phyloP scores from a whole-genome alignment of 64 coral and sea anemone genomes.

The Platygyra sinensis region DNA sequence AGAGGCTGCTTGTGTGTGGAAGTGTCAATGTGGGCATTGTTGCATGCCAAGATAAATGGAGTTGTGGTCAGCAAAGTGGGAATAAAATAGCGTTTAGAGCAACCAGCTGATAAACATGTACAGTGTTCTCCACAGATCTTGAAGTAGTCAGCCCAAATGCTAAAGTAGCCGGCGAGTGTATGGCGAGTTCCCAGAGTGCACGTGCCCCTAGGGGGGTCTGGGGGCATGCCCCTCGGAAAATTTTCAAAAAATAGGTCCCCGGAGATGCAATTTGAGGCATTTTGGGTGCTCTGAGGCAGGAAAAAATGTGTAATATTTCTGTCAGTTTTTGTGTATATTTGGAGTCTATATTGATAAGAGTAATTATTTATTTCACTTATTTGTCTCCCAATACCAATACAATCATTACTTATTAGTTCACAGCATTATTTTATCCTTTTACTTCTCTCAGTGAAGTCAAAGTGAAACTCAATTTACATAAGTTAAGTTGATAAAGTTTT shows the following conservation, averaged over 20 bases:
- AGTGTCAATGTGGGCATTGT: no score
- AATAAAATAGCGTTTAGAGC: no score
- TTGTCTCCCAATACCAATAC: slow-evolving; percentile 44
- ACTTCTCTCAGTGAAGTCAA: slow-evolving; percentile 41
- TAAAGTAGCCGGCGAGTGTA: background rate
- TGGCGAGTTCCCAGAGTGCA: background rate
- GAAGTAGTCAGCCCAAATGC: no score
- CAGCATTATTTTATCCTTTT: slow-evolving; percentile 40
- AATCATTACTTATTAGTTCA: slow-evolving; percentile 38
- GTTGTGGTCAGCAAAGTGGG: no score
- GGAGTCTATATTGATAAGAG: slow-evolving; percentile 35
- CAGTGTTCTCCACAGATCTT: slow-evolving; percentile 19
- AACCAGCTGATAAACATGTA: no score
- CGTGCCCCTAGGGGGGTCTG: background rate
- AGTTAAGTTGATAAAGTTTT: slow-evolving; percentile 42
- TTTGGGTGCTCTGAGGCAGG: slow-evolving; percentile 20
- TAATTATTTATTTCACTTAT: slow-evolving; percentile 46
- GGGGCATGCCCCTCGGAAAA: background rate
- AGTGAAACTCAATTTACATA: slow-evolving; percentile 41
- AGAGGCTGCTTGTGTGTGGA: no score
- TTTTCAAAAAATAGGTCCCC: background rate
- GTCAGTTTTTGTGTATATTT: slow-evolving; percentile 42
- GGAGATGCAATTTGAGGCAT: slow-evolving; percentile 35
- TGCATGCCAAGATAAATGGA: no score
- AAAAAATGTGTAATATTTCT: slow-evolving; percentile 34